Evolutionary conservation across 2,888 invertebrate genomes (phyloP).

Genomic region (Acanthopleura granulata): DNA sequence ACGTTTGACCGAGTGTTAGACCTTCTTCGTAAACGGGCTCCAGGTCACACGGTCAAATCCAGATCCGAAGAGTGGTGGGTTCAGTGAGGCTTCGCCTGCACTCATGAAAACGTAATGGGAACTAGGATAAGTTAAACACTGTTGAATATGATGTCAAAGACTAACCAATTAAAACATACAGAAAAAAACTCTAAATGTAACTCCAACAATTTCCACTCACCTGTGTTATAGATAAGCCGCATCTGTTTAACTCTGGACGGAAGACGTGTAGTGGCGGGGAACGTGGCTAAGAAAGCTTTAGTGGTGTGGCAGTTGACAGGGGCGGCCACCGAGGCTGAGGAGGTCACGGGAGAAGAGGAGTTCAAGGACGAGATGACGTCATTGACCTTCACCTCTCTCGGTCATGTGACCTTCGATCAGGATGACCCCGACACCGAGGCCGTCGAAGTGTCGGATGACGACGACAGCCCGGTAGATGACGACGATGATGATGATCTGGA

Average conservation of each 20-base stretch:
- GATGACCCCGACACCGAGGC: constrained; percentile 22
- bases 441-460: constrained; percentile 19
- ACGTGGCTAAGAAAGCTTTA: not conserved
- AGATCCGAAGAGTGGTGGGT: too few species aligned
- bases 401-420: not conserved
- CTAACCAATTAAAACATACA: too few species aligned
- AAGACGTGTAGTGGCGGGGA: constrained; percentile 3
- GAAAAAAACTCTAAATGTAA: not conserved
- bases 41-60: too few species aligned
- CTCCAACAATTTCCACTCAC: not conserved
- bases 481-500: not conserved
- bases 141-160: too few species aligned
- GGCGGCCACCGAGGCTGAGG: not conserved
- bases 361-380: not conserved
- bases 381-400: not conserved
- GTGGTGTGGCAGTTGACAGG: not conserved
- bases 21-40: too few species aligned
- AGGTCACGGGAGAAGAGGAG: not conserved
- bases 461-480: constrained; percentile 7
- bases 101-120: too few species aligned
- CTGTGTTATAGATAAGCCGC: not conserved
- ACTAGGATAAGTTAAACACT: too few species aligned
- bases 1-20: too few species aligned
- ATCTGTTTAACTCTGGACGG: not conserved
- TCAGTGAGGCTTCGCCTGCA: too few species aligned